A percentile compares a stretch with the other conserved stretches of the same genome.
These are phyloP conservation scores for Brachionus angularis DNA, from an alignment of 1,140 invertebrate species.

Conservation along the genomic window DNA sequence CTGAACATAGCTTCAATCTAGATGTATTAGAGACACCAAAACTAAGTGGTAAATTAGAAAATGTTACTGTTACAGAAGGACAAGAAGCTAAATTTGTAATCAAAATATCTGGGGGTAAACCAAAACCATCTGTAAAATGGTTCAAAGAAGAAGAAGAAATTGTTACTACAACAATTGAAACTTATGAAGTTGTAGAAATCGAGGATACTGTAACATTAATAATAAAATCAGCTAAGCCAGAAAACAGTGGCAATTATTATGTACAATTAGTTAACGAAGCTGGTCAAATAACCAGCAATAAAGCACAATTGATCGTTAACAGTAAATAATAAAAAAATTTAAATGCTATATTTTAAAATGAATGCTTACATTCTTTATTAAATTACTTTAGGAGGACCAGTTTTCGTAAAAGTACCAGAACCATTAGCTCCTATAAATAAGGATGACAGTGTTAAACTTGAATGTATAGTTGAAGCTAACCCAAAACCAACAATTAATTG, in stretches of 20 bases:
- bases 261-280: background rate
- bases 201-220: background rate
- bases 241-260: background rate
- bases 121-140: background rate
- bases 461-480: constrained; percentile 85
- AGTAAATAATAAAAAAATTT: background rate
- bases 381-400: background rate
- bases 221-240: background rate
- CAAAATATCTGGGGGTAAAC: background rate
- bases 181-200: background rate
- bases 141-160: background rate
- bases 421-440: background rate
- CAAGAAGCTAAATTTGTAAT: background rate
- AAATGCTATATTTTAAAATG: no score
- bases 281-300: background rate
- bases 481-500: constrained; percentile 78
- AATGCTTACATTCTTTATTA: no score
- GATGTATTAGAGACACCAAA: background rate
- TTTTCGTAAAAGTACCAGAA: background rate
- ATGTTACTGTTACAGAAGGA: background rate
- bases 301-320: background rate
- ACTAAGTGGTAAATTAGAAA: background rate
- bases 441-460: constrained; percentile 59
- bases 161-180: background rate
- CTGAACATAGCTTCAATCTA: no score